These are phyloP conservation scores for Nannobrachium achirus DNA, from an alignment of 2,113 vertebrate genomes.

Conservation along the genomic window DNA sequence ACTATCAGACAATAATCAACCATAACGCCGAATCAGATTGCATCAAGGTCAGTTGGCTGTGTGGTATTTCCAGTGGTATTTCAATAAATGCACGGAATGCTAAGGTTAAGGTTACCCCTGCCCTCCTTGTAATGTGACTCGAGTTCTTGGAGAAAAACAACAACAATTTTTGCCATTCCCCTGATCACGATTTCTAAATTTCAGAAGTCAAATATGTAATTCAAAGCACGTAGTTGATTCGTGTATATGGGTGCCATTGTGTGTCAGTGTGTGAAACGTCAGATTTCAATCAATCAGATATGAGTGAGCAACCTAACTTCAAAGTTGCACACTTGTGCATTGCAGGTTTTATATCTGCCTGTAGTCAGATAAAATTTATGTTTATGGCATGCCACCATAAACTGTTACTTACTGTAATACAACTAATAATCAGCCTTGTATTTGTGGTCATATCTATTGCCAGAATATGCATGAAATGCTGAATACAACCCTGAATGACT, in stretches of 20 bases:
- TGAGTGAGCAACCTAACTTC: too few species aligned
- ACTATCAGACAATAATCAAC: conserved; percentile 46
- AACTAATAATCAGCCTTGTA: conserved; percentile 10
- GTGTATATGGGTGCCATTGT: too few species aligned
- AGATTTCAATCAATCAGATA: too few species aligned
- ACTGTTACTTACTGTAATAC: conserved; percentile 8
- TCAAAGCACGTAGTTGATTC: too few species aligned
- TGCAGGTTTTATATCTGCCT: conserved; percentile 28
- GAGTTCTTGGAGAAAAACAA: conserved; percentile 26
- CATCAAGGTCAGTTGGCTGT: conserved; percentile 45
- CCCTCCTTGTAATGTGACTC: conserved; percentile 31
- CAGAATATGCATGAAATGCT: not conserved
- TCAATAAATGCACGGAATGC: conserved; percentile 39
- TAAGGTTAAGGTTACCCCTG: conserved; percentile 1
- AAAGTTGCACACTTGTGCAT: not conserved
- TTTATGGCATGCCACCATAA: conserved; percentile 3
- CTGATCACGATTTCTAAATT: conserved; percentile 1
- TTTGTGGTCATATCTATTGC: conserved; percentile 10
- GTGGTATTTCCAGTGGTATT: conserved; percentile 38
- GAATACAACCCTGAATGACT: conserved; percentile 10
- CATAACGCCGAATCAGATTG: conserved; percentile 22
- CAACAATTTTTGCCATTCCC: conserved; percentile 17
- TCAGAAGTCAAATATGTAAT: not conserved
- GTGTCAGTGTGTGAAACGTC: too few species aligned
- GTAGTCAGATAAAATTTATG: conserved; percentile 18